Evolutionary conservation across 2,113 vertebrate species (phyloP), one percentile per base, ranked within the genome.

Genomic region (Leucosticte australis): DNA sequence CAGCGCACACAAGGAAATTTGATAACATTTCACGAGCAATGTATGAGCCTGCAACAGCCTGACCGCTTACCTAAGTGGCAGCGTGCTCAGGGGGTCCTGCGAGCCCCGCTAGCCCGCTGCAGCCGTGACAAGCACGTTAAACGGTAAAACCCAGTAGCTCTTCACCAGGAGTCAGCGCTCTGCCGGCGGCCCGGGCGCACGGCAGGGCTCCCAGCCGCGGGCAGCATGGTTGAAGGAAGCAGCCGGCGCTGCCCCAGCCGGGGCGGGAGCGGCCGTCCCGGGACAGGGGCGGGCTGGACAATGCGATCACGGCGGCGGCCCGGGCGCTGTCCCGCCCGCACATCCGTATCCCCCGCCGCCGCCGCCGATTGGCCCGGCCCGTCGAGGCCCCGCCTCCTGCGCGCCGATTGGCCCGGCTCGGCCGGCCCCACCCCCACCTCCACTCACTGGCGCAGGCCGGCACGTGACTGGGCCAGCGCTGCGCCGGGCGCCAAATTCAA

Each of bases 401-500:
- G 18, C 52, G 52, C 52, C 52, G 52, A 53, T 53, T 55, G 52
- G 52, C 18, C 52, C 28, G 52, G 7, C 28, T 17, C 28, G 9
- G 2, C 1, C 2, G 35, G 17, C 30, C 33, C 56, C 56, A 21
- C 70, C 44, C 21, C 39, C 2, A 5, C 42, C 2, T 0, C 57
- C 2, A 28, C 62, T 96, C 97, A 94, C 94, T 98, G 97, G 97
- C 4, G 21, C 30, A 8, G 53, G 12, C 21, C 15, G 37, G 88
- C 98, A 98, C 94, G 97, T 98, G 97, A 97, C 7, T 0, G 3
- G 53, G 49, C 12, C 47, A 83, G 94, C 44, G 70, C 71, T 28
- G 71, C 68, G 44, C 90, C 96, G 97, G 97, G 99, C 99, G 99
- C 99, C 98, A 99, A 99, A 99, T 99, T 99, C 98, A 99, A 99